Evolutionary conservation across 2,113 vertebrate species (phyloP).

Genomic region (Aptenodytes patagonicus): DNA sequence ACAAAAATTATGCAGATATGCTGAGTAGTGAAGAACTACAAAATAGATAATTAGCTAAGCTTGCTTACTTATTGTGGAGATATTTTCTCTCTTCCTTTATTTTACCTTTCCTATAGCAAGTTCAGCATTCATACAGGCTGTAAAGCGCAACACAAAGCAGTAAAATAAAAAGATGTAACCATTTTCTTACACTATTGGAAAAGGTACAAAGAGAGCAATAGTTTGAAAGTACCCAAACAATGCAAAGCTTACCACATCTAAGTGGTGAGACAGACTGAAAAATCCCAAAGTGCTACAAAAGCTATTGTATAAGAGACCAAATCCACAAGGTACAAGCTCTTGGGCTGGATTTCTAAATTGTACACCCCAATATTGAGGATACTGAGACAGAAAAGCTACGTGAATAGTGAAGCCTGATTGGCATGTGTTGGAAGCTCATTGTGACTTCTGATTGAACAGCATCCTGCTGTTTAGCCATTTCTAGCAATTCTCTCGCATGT

Average conservation of each 20-base stretch:
- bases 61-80: neutral
- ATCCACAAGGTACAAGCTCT: neutral
- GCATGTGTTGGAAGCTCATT: neutral
- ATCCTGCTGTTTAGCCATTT: neutral
- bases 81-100: neutral
- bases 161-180: neutral
- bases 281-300: neutral
- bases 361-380: neutral
- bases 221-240: neutral
- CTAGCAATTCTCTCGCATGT: neutral
- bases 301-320: neutral
- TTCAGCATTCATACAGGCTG: neutral
- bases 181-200: neutral
- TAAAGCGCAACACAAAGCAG: neutral
- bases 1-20: neutral
- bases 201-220: neutral
- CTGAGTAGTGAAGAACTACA: neutral
- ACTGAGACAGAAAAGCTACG: neutral
- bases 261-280: neutral
- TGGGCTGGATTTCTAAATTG: neutral
- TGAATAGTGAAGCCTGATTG: neutral
- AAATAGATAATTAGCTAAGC: neutral
- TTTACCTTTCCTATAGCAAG: neutral
- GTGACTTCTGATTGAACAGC: neutral
- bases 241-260: neutral